Conservation (phyloP, 2,113 vertebrate species). For the Orientallactaga bullata region DNA sequence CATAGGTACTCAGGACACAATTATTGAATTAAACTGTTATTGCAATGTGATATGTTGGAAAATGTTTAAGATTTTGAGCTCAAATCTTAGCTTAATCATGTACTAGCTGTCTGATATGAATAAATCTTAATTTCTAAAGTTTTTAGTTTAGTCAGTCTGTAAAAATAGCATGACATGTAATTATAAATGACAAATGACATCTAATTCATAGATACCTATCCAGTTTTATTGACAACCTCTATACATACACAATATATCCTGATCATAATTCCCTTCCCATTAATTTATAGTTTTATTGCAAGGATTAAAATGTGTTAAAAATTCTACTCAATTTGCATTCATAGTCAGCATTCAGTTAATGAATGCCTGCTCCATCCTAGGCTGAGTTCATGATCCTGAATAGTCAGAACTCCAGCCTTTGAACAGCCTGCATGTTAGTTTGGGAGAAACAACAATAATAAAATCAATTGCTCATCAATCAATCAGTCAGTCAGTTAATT, state of each 20-base stretch:
- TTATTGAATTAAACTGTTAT: background rate
- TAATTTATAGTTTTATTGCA: background rate
- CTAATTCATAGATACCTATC: too few relatives aligned
- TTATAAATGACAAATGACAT: background rate
- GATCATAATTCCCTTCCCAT: too few relatives aligned
- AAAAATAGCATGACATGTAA: background rate
- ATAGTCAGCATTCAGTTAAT: background rate
- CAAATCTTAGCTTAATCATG: background rate
- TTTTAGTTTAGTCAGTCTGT: background rate
- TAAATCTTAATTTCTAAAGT: background rate
- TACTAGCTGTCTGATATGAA: background rate
- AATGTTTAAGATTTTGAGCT: conserved; percentile 41
- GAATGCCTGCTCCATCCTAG: background rate
- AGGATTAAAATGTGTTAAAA: background rate
- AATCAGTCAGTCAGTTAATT: background rate
- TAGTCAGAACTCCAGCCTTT: background rate
- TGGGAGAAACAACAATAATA: background rate
- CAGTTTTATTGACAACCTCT: too few relatives aligned
- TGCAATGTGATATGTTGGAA: background rate
- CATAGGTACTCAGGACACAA: background rate
- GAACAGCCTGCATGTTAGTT: background rate
- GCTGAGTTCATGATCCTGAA: background rate
- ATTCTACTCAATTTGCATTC: background rate
- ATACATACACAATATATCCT: too few relatives aligned
- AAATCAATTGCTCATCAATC: background rate